phyloP scores from a whole-genome alignment of 2,888 invertebrate genomes.

The Thelaira solivaga region DNA sequence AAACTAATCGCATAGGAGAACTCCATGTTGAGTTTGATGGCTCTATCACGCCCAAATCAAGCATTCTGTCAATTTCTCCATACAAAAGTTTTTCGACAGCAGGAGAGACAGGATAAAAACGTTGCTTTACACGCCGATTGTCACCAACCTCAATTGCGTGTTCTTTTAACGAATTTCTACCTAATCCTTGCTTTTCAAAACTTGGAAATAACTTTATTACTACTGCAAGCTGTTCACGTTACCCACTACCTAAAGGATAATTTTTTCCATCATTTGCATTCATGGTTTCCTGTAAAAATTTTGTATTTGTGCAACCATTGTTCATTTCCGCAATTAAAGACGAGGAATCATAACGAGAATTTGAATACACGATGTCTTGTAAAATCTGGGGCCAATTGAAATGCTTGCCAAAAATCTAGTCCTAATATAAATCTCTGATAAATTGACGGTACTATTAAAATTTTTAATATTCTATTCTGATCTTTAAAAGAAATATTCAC shows the following conservation, averaged over 20 bases:
- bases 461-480: neutral
- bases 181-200: slow-evolving; percentile 10
- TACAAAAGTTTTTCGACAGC: neutral
- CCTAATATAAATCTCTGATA: slow-evolving; percentile 13
- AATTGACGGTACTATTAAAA: slow-evolving; percentile 30
- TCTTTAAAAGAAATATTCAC: neutral
- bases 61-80: neutral
- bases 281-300: neutral
- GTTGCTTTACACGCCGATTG: neutral
- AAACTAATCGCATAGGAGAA: slow-evolving; percentile 61
- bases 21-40: slow-evolving; percentile 67
- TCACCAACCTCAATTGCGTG: neutral
- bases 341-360: neutral
- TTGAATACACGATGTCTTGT: neutral
- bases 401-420: slow-evolving; percentile 21
- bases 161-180: neutral
- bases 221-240: neutral
- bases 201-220: neutral
- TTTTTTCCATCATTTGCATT: neutral
- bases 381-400: slow-evolving; percentile 21
- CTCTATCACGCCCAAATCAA: slow-evolving; percentile 66
- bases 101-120: neutral
- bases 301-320: too few relatives aligned
- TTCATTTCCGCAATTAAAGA: too few relatives aligned
- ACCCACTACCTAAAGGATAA: neutral